These are phyloP conservation scores for Pristionchus maxplancki DNA, from an alignment of 2,888 invertebrate genomes.

Conservation along the genomic window DNA sequence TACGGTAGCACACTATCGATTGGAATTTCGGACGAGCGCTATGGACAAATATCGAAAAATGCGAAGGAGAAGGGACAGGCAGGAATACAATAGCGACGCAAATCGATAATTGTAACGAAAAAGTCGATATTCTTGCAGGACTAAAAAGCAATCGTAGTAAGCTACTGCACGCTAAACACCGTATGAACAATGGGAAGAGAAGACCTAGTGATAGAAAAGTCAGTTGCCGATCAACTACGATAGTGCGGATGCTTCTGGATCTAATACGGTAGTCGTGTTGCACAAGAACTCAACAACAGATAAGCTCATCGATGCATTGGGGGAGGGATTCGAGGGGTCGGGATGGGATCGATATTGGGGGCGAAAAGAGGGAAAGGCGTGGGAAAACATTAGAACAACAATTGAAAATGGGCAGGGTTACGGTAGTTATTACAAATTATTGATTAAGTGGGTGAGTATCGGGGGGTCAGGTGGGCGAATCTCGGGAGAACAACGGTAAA, in stretches of 20 bases:
- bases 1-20: conserved; percentile 21
- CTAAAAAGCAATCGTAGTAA: background rate
- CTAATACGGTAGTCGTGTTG: conserved; percentile 14
- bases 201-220: conserved; percentile 13
- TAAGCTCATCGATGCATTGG: conserved; percentile 17
- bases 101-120: background rate
- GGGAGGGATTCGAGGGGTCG: background rate
- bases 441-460: conserved; percentile 5
- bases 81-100: background rate
- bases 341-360: background rate
- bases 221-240: background rate
- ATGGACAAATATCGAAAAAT: background rate
- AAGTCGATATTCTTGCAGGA: background rate
- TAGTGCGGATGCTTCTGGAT: background rate
- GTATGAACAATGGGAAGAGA: conserved; percentile 33
- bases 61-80: background rate
- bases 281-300: background rate
- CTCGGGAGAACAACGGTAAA: background rate
- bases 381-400: too few species aligned
- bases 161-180: conserved; percentile 41
- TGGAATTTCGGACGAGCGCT: background rate
- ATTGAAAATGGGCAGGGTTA: background rate
- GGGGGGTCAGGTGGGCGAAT: background rate
- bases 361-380: background rate
- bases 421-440: conserved; percentile 39